Percentiles rank a stretch among this genome's conserved stretches.
Evolutionary conservation across 2,113 vertebrate species (phyloP).

Genomic region (Indri indri): DNA sequence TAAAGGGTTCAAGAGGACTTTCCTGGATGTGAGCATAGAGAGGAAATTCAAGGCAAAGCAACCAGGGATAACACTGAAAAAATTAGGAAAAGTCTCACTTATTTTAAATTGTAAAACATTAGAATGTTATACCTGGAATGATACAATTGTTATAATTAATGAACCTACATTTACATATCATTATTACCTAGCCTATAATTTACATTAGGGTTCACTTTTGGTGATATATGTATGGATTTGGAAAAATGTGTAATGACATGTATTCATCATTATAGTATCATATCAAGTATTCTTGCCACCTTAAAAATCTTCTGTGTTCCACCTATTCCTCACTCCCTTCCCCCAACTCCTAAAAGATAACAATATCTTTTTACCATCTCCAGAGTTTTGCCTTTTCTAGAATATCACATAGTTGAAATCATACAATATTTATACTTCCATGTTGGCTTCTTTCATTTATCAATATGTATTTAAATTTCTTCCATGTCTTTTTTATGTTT

Average conservation of each 20-base stretch:
- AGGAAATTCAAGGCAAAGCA: not conserved
- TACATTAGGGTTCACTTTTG: not conserved
- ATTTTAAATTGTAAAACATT: not conserved
- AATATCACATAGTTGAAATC: not conserved
- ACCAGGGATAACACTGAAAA: not conserved
- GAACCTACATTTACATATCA: not conserved
- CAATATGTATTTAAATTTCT: not conserved
- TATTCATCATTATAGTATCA: not conserved
- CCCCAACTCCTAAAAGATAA: not conserved
- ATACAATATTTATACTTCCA: not conserved
- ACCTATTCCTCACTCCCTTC: not conserved
- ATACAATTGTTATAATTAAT: not conserved
- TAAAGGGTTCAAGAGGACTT: not conserved
- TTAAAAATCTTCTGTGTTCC: not conserved
- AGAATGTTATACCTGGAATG: not conserved
- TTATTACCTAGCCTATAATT: not conserved
- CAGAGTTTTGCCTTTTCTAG: not conserved
- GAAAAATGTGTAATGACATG: not conserved
- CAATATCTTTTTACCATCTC: not conserved
- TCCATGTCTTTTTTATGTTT: not conserved
- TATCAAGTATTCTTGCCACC: not conserved
- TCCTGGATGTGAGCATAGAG: not conserved
- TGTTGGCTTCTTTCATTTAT: not conserved
- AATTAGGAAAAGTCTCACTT: not conserved
- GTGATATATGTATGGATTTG: not conserved